Base-by-base conservation (phyloP, 2,113 vertebrate genomes). In the Tinamus guttatus region DNA sequence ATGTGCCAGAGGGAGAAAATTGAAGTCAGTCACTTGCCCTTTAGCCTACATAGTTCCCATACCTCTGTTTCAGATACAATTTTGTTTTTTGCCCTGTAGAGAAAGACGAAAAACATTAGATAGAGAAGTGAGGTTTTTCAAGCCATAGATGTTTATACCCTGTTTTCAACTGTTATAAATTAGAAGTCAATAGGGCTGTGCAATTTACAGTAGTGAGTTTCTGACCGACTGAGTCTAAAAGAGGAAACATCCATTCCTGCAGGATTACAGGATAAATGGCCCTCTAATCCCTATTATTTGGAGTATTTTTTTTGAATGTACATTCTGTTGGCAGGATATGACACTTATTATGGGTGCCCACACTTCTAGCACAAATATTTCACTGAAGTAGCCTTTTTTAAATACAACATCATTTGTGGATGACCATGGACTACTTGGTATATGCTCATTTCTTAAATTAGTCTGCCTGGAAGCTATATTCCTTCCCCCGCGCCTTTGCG, bases 211-310 rank as follows among this genome's bases (percentile, higher is more conserved):
- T 58, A 92, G 30, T 34, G 40, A 81, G 47, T 81, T 94, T 95
- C 74, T 89, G 87, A 91, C 19, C 12, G 49, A 75, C 19, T 20
- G n/a, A 94, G 54, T 89, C 52, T 93, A 63, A 94, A 95, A 59
- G 30, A 87, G 89, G 77, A 92, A 95, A 85, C 11, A 49, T 40
- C 69, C 24, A 38, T 30, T 25, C 25, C 34, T 51, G 49, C 18
- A 80, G 40, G 32, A 65, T 91, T 86, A 56, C 40, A 73, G 86
- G 47, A 90, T 54, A 76, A 93, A 92, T 32, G 36, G 36, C 34
- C 80, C 86, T 58, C 89, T 83, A 91, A 65, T 93, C 92, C 56
- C 45, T 93, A 67, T 93, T 91, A 65, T 6, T 88, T 77, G 43
- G 73, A 59, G 16, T 14, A 43, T 36, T 60, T 87, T 85, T 76